Base-by-base conservation (phyloP, 2,888 invertebrate genomes). In the Papilio demoleus region DNA sequence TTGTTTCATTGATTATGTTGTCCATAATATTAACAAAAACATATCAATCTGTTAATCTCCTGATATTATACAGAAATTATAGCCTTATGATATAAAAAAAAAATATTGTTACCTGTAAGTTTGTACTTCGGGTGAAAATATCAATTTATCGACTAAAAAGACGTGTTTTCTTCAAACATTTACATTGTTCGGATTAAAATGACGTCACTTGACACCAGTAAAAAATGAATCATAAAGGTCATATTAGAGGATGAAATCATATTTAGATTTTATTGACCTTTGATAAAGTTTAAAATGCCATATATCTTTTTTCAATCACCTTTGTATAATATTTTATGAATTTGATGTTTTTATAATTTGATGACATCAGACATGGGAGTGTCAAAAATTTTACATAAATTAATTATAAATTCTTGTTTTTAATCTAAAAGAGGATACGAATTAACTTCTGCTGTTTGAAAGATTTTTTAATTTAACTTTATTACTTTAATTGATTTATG, bases 211-310 rank as follows among this genome's bases (percentile, higher is more conserved):
- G 14, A 63, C 47, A 63, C 22, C 24, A 62, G 24, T 22, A 22
- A 11, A 11, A 6, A 11, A 27, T 19, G 40, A 61, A 22, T 63
- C 36, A 14, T 12, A 31, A 22, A 50, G 53, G 40, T 45, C 34
- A 17, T 67, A 36, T 63, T 42, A 27, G 17, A 36, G 36, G 63
- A 68, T 68, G 68, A 68, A 63, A 63, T 68, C 68, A 68, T 63
- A 67, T 50, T 56, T 36, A 22, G 12, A 62, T 36, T 24, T 47
- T 8, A 47, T 34, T 58, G 27, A 63, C 45, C 56, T 63, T 67
- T 67, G 56, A 36, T 31, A 17, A 36, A 47, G 56, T 58, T 36
- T 45, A 36, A 63, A 38, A 17, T 56, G 47, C 4, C 68, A 53
- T 63, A 19, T 58, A 68, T 68, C 58, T 58, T 22, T 58, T 58